Base-by-base conservation (phyloP, 2,888 invertebrate genomes). In the Carcina quercana region DNA sequence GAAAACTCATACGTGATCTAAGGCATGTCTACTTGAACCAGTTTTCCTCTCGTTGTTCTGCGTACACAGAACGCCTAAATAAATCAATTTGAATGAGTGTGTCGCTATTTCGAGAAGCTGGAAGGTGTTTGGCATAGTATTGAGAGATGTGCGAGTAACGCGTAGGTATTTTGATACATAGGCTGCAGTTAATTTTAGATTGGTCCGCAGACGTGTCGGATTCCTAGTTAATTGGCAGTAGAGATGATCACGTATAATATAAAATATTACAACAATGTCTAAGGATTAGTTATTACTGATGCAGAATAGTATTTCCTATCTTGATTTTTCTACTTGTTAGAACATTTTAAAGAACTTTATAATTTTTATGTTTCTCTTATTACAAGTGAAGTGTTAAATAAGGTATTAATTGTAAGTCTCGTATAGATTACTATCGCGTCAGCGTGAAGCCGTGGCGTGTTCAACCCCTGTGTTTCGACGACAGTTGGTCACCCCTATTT, bases 131-230 rank as follows among this genome's bases (percentile, higher is more conserved):
- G 82, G 80, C 80, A 79, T 82, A 76, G 68, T 82, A 83, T 79
- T 80, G 80, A 80, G 75, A 82, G 79, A 82, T 80, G 79, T 67
- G 71, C 76, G 75, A 73, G 78, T 78, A 75, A 76, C 78, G 73
- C 71, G 76, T 72, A 72, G 74, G 74, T 82, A 83, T 83, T 83
- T 82, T 83, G 83, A 83, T 83, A 80, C 83, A 82, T 82, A 70
- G 79, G 75, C 78, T 80, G 76, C 78, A 76, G 82, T 78, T 83
- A 83, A 83, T 78, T 82, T 83, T 83, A 82, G 83, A 82, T 80
- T 72, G 79, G 73, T 71, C 78, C 80, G 80, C 82, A 76, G 80
- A 76, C 83, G 79, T 71, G 80, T 76, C 67, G 79, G 75, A 80
- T 78, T 80, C 80, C 72, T 76, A 61, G 71, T 79, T 83, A 82